Evolutionary conservation across 2,797 vertebrate genomes (phyloP).

Genomic region (Sternarchorhynchus goeldii): DNA sequence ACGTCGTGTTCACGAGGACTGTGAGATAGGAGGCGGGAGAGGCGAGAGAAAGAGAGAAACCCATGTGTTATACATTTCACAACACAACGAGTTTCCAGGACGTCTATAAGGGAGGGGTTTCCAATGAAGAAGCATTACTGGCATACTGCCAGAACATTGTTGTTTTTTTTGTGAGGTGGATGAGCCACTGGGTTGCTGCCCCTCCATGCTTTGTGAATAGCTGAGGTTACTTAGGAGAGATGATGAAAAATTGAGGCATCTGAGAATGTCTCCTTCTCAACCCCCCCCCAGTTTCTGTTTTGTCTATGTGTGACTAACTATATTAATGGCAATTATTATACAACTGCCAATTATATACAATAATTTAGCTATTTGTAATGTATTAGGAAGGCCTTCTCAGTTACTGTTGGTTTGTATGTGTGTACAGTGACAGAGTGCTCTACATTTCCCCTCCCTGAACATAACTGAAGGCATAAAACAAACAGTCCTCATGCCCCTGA

Average conservation of each 20-base stretch:
- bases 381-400: no score
- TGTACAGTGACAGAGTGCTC: no score
- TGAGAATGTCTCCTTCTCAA: neutral
- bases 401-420: no score
- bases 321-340: no score
- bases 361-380: no score
- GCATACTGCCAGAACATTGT: neutral
- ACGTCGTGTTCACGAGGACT: neutral
- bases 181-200: neutral
- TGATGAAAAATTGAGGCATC: conserved; percentile 29
- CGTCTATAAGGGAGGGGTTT: neutral
- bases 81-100: no score
- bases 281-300: no score
- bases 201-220: conserved; percentile 20
- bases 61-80: neutral
- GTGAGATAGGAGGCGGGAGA: neutral
- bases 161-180: conserved; percentile 1
- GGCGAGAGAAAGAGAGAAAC: neutral
- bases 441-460: no score
- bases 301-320: no score
- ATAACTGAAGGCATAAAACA: no score
- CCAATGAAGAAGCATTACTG: neutral
- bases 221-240: conserved; percentile 10
- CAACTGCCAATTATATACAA: no score
- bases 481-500: no score